phyloP scores from a whole-genome alignment of 2,797 vertebrate species.

The Amblyraja radiata region DNA sequence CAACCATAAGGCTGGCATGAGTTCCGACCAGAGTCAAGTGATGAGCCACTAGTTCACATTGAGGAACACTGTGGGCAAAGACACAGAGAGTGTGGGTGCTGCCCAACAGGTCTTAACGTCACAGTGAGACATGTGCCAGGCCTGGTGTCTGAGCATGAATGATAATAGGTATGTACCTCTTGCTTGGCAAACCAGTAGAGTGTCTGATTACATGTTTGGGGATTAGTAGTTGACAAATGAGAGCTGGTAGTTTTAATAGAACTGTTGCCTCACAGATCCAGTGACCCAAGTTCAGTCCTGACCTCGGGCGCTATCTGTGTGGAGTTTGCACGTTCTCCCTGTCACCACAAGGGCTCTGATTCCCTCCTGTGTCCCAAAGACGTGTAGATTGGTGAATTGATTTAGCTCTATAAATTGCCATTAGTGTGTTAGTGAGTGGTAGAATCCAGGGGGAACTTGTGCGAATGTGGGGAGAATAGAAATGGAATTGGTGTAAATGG shows the following conservation, averaged over 20 bases:
- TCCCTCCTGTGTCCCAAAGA: too few species aligned
- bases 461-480: too few species aligned
- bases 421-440: too few species aligned
- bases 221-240: not conserved
- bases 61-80: not conserved
- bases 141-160: not conserved
- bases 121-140: not conserved
- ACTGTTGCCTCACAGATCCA: too few species aligned
- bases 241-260: not conserved
- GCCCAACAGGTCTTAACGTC: not conserved
- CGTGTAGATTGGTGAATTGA: too few species aligned
- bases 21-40: not conserved
- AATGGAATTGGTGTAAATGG: too few species aligned
- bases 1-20: not conserved
- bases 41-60: not conserved
- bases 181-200: not conserved
- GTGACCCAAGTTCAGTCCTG: too few species aligned
- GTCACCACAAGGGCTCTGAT: too few species aligned
- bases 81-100: not conserved
- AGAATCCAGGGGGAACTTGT: too few species aligned
- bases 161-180: not conserved
- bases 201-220: not conserved
- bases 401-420: too few species aligned
- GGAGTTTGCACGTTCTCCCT: too few species aligned
- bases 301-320: too few species aligned